These are phyloP conservation scores for Holothuria glaberrima DNA, from an alignment of 35 echinoderm and acorn worm species.

Conservation along the genomic window DNA sequence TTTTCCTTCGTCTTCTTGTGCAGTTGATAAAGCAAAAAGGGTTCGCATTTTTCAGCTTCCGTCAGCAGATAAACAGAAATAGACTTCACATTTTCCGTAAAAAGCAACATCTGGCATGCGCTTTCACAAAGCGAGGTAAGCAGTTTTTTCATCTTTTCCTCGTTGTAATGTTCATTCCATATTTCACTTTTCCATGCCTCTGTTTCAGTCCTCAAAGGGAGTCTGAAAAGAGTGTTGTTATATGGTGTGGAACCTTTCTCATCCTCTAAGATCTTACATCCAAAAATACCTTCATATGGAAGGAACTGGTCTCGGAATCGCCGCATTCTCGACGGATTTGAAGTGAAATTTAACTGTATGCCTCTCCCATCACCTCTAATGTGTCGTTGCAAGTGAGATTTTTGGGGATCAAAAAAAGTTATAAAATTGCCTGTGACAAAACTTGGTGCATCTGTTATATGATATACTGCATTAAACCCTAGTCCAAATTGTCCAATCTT, in stretches of 20 bases:
- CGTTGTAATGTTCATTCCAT: slow-evolving; percentile 39
- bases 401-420: slow-evolving; percentile 78
- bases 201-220: slow-evolving; percentile 69
- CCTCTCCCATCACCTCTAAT: slow-evolving; percentile 34
- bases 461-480: slow-evolving; percentile 91
- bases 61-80: slow-evolving; percentile 57
- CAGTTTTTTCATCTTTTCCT: slow-evolving; percentile 36
- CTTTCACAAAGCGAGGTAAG: slow-evolving; percentile 37
- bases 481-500: slow-evolving; percentile 90
- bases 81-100: slow-evolving; percentile 74
- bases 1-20: neutral
- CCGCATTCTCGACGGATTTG: slow-evolving; percentile 4
- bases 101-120: slow-evolving; percentile 63
- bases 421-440: slow-evolving; percentile 72
- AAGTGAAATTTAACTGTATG: slow-evolving; percentile 70
- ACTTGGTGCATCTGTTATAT: too few species aligned
- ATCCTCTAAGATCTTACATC: slow-evolving; percentile 50
- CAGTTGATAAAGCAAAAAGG: neutral
- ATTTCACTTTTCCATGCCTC: slow-evolving; percentile 55
- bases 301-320: slow-evolving; percentile 78
- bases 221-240: slow-evolving; percentile 73
- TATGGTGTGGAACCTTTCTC: neutral
- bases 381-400: slow-evolving; percentile 49
- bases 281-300: too few species aligned
- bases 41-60: neutral